phyloP scores from a whole-genome alignment of 2,888 invertebrate species.

The Erebia palarica region DNA sequence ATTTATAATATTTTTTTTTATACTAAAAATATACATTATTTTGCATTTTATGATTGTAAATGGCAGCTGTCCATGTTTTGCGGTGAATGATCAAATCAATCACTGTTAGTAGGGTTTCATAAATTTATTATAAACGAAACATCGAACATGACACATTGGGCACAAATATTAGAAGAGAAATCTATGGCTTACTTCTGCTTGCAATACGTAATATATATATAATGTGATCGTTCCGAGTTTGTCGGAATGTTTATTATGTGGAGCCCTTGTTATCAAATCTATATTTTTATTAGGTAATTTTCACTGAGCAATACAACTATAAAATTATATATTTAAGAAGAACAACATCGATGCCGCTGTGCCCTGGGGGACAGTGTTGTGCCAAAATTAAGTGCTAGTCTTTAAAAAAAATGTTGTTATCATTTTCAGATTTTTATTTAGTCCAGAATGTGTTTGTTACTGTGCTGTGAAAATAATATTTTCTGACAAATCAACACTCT shows the following conservation, averaged over 20 bases:
- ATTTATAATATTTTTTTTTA: conserved; percentile 66
- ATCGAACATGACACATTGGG: conserved; percentile 82
- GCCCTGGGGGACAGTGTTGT: conserved; percentile 70
- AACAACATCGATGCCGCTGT: conserved; percentile 78
- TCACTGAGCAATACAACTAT: conserved; percentile 62
- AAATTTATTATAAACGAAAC: conserved; percentile 75
- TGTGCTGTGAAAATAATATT: conserved; percentile 76
- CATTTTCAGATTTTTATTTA: conserved; percentile 82
- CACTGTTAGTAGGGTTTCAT: conserved; percentile 74
- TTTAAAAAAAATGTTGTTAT: conserved; percentile 79
- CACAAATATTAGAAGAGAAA: conserved; percentile 73
- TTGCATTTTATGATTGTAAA: conserved; percentile 79
- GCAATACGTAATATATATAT: conserved; percentile 58
- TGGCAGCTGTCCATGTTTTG: conserved; percentile 77
- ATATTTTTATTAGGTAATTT: conserved; percentile 51
- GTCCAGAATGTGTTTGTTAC: conserved; percentile 81
- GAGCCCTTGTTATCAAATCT: conserved; percentile 59
- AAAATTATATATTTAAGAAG: conserved; percentile 59
- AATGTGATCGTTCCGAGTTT: conserved; percentile 56
- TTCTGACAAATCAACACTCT: conserved; percentile 77
- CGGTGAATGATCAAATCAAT: conserved; percentile 68
- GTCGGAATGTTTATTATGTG: conserved; percentile 56
- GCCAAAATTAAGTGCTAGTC: conserved; percentile 83
- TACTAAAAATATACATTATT: conserved; percentile 78
- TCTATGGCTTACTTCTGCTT: conserved; percentile 69